Percentiles rank a stretch among this genome's conserved stretches.
Evolutionary conservation across 2,888 invertebrate species (phyloP).

Genomic region (Poecilus cupreus): DNA sequence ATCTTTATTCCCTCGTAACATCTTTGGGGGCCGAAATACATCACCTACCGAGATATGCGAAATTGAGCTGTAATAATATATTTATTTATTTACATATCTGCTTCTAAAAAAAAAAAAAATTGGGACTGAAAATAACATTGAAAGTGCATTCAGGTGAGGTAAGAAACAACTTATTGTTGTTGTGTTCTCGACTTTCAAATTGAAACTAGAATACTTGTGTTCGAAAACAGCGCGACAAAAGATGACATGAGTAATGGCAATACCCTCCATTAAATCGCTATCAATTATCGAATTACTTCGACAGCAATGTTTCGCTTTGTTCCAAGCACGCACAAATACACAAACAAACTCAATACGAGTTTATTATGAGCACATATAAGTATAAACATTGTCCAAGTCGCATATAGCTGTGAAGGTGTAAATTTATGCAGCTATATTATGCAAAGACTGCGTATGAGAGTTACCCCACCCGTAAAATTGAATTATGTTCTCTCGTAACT

Average conservation of each 20-base stretch:
- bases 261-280: not conserved
- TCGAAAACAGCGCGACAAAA: not conserved
- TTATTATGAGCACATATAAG: not conserved
- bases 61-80: too few relatives aligned
- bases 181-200: too few relatives aligned
- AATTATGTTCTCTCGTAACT: constrained; percentile 23
- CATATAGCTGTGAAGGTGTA: constrained; percentile 29
- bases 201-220: too few relatives aligned
- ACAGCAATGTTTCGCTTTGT: constrained; percentile 2
- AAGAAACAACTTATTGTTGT: too few relatives aligned
- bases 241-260: not conserved
- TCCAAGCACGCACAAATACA: not conserved
- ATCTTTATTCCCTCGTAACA: too few relatives aligned
- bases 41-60: too few relatives aligned
- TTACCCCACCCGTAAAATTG: constrained; percentile 34
- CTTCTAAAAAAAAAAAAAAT: too few relatives aligned
- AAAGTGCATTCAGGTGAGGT: too few relatives aligned
- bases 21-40: too few relatives aligned
- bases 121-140: too few relatives aligned
- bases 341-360: constrained; percentile 14
- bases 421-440: constrained; percentile 9
- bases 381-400: constrained; percentile 31
- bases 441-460: not conserved
- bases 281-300: not conserved
- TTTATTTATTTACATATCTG: too few relatives aligned